phyloP scores from a whole-genome alignment of 2,797 vertebrate genomes.

The Ataeniobius toweri region DNA sequence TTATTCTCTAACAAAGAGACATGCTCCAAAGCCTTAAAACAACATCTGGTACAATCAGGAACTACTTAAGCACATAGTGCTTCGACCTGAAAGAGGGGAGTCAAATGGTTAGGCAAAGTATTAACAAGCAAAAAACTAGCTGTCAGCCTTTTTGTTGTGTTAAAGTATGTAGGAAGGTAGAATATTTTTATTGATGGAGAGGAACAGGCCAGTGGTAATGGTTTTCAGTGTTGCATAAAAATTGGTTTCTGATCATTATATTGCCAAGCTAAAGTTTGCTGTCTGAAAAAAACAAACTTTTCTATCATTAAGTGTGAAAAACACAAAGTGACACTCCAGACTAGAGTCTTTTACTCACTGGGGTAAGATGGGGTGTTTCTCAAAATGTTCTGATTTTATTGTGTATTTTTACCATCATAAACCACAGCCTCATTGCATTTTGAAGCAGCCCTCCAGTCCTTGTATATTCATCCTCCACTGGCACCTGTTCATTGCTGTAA shows the following conservation, averaged over 20 bases:
- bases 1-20: not conserved
- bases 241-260: not conserved
- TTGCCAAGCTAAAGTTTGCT: not conserved
- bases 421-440: slow-evolving; percentile 1
- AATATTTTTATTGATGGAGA: not conserved
- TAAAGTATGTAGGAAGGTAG: not conserved
- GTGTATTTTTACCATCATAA: not conserved
- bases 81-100: not conserved
- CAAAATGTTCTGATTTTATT: not conserved
- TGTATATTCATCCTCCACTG: not conserved
- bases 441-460: not conserved
- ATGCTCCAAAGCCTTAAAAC: not conserved
- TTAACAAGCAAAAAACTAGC: not conserved
- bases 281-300: not conserved
- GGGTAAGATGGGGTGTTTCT: not conserved
- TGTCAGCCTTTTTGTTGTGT: not conserved
- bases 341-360: not conserved
- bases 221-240: not conserved
- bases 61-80: not conserved
- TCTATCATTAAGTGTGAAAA: not conserved
- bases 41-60: not conserved
- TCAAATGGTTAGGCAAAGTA: not conserved
- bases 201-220: not conserved
- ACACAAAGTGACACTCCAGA: not conserved
- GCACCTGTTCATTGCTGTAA: slow-evolving; percentile 3